Conservation (phyloP, 2,113 vertebrate species). For the Aleadryas rufinucha region DNA sequence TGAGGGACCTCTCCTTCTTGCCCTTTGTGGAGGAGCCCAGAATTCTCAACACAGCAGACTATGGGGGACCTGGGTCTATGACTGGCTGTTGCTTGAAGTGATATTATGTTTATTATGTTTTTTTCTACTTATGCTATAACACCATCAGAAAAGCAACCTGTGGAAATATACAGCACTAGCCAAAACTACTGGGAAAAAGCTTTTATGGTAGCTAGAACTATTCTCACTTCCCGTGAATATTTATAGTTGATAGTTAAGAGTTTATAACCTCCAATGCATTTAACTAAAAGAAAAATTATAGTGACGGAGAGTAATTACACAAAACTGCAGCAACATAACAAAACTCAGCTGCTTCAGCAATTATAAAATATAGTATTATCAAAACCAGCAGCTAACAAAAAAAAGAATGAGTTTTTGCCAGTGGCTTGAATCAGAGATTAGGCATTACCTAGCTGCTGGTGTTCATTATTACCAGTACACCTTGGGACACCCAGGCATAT, state of each 20-base stretch:
- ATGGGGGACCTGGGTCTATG: background rate
- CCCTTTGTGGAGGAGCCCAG: background rate
- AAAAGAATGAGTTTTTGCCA: background rate
- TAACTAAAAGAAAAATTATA: slow-evolving; percentile 65
- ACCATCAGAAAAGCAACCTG: background rate
- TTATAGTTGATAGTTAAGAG: slow-evolving; percentile 61
- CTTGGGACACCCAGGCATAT: background rate
- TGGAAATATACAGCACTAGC: background rate
- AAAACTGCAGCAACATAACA: slow-evolving; percentile 50
- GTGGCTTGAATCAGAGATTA: background rate
- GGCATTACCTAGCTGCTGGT: background rate
- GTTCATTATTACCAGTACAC: background rate
- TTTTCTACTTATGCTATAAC: background rate
- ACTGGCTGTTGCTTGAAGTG: background rate
- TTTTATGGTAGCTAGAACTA: slow-evolving; percentile 41
- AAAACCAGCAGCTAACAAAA: slow-evolving; percentile 5
- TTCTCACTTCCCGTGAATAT: slow-evolving; percentile 20
- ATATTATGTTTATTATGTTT: background rate
- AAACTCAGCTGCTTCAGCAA: slow-evolving; percentile 42
- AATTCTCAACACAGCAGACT: background rate
- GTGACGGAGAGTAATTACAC: slow-evolving; percentile 54
- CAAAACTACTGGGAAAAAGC: slow-evolving; percentile 35
- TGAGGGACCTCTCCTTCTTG: background rate
- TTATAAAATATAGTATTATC: slow-evolving; percentile 34
- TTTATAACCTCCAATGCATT: slow-evolving; percentile 55